These are phyloP conservation scores for Calameuta filiformis DNA, from an alignment of 2,888 invertebrate genomes.

Conservation along the genomic window DNA sequence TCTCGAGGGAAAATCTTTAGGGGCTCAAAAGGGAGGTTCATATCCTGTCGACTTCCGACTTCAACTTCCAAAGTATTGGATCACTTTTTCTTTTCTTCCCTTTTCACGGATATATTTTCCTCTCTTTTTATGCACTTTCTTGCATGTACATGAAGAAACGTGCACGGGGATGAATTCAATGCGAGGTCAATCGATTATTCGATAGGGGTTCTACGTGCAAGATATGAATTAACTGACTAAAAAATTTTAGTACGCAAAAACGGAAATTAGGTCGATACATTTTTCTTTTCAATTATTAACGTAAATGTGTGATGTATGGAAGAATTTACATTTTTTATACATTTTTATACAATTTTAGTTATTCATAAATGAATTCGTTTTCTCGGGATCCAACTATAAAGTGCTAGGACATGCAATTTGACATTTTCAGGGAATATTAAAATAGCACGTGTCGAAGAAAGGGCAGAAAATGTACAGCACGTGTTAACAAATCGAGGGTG, in stretches of 20 bases:
- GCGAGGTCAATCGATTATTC: background rate
- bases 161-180: background rate
- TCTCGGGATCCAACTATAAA: background rate
- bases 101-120: background rate
- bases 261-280: background rate
- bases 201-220: background rate
- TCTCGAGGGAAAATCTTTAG: slow-evolving; percentile 52
- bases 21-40: slow-evolving; percentile 46
- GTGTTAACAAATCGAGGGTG: slow-evolving; percentile 35
- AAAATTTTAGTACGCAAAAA: background rate
- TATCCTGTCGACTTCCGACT: background rate
- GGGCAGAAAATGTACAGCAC: slow-evolving; percentile 56
- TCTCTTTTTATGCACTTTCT: background rate
- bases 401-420: background rate
- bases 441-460: slow-evolving; percentile 60
- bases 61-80: background rate
- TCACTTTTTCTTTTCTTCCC: background rate
- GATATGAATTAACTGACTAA: background rate
- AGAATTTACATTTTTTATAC: background rate
- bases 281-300: background rate
- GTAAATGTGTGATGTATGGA: background rate
- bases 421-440: slow-evolving; percentile 41
- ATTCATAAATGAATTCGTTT: background rate
- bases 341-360: background rate
- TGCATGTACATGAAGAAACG: background rate